phyloP scores from a whole-genome alignment of 2,797 vertebrate genomes.

The Xiphophorus birchmanni region DNA sequence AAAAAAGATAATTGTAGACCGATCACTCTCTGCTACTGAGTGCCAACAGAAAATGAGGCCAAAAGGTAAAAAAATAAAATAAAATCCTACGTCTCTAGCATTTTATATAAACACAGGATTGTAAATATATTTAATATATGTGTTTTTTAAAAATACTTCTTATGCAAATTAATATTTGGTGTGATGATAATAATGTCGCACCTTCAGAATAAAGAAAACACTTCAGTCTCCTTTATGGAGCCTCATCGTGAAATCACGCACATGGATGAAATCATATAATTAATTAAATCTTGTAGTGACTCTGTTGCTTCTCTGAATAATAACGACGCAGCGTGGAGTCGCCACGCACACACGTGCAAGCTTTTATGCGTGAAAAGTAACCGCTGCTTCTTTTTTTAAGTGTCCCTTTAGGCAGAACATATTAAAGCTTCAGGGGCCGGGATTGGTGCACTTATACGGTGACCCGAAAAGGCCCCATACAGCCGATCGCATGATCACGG shows the following conservation, averaged over 20 bases:
- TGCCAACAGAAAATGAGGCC: constrained; percentile 1
- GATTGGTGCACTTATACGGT: constrained; percentile 18
- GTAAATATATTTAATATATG: background rate
- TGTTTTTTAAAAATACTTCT: background rate
- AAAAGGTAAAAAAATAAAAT: background rate
- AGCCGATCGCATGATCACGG: constrained; percentile 36
- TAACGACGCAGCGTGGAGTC: constrained; percentile 13
- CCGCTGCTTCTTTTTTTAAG: background rate
- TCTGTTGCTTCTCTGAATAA: constrained; percentile 14
- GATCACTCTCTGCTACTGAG: background rate
- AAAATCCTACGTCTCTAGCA: background rate
- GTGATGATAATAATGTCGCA: background rate
- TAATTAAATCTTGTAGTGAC: background rate
- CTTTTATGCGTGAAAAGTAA: background rate
- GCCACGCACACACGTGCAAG: constrained; percentile 23
- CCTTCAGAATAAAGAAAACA: background rate
- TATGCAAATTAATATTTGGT: background rate
- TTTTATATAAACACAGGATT: background rate
- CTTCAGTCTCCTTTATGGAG: background rate
- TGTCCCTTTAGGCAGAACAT: background rate
- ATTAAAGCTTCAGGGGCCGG: background rate
- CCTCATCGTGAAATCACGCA: background rate
- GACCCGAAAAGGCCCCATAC: constrained; percentile 44
- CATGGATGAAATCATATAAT: background rate
- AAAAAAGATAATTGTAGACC: background rate